phyloP scores from a whole-genome alignment of 2,113 vertebrate genomes.

The Thalassoma bifasciatum region DNA sequence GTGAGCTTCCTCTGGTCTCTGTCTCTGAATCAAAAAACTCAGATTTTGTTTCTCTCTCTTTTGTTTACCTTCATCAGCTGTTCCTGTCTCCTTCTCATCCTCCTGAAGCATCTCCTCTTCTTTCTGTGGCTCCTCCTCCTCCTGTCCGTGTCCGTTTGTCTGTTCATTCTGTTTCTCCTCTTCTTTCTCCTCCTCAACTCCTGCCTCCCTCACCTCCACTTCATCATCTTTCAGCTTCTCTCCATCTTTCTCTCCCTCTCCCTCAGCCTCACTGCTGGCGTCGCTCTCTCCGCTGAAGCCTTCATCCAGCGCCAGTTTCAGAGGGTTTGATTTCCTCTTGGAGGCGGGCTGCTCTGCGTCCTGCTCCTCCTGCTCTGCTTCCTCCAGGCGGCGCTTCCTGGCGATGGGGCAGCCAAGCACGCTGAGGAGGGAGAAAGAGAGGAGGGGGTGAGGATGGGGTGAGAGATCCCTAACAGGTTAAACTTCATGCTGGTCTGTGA shows the following conservation, averaged over 20 bases:
- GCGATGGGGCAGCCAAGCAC: constrained; percentile 94
- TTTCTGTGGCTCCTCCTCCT: constrained; percentile 38
- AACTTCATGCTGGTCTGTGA: constrained; percentile 12
- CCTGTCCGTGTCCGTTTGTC: constrained; percentile 6
- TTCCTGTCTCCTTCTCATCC: not conserved
- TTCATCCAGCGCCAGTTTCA: constrained; percentile 92
- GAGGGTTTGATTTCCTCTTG: constrained; percentile 93
- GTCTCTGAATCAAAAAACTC: no score
- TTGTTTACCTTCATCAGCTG: constrained; percentile 67
- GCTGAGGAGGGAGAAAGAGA: constrained; percentile 66
- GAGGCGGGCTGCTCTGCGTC: constrained; percentile 84
- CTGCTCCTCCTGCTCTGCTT: constrained; percentile 77
- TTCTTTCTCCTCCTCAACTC: constrained; percentile 9
- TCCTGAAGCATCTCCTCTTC: constrained; percentile 46
- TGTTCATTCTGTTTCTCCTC: not conserved
- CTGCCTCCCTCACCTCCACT: constrained; percentile 59
- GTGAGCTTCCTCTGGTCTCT: no score
- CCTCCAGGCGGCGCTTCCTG: constrained; percentile 93
- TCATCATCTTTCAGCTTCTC: constrained; percentile 47
- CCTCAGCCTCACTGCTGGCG: constrained; percentile 87
- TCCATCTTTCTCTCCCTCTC: constrained; percentile 69
- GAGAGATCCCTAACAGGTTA: not conserved
- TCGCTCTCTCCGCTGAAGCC: constrained; percentile 92
- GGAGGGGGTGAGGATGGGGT: not conserved
- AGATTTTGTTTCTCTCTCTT: no score